Evolutionary conservation across 2,797 vertebrate genomes (phyloP).

Genomic region (Cheirogaleus major): DNA sequence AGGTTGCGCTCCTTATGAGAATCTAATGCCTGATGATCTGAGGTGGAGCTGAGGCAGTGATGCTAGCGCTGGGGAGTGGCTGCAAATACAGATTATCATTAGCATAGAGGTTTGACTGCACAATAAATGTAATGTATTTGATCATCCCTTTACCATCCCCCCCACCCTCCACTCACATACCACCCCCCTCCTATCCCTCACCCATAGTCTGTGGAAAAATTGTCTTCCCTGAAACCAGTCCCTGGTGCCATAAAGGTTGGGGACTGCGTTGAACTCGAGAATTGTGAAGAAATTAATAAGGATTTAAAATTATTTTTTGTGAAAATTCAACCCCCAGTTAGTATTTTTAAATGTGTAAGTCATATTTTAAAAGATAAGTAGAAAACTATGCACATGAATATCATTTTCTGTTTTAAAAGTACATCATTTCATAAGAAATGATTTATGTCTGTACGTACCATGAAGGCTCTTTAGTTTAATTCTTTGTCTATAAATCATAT

Average conservation of each 20-base stretch:
- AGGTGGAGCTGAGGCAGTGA: no score
- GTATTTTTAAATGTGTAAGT: slow-evolving; percentile 9
- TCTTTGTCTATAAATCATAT: background rate
- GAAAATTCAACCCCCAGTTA: background rate
- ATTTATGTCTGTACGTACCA: background rate
- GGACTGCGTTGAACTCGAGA: background rate
- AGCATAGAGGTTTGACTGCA: no score
- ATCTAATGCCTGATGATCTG: no score
- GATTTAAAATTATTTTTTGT: background rate
- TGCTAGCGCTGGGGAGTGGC: no score
- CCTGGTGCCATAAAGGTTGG: background rate
- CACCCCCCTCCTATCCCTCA: no score
- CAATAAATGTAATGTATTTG: no score
- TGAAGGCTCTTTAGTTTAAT: background rate
- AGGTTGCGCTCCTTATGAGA: no score
- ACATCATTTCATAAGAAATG: slow-evolving; percentile 24
- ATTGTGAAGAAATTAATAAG: slow-evolving; percentile 27
- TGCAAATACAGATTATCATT: no score
- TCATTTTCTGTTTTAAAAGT: slow-evolving; percentile 11
- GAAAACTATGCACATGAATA: background rate
- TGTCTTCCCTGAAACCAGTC: no score
- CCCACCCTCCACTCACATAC: no score
- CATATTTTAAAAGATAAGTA: slow-evolving; percentile 37
- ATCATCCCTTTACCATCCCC: no score
- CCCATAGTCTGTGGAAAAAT: no score